A percentile compares a stretch with the other conserved stretches of the same genome.
Evolutionary conservation across 2,113 vertebrate genomes (phyloP).

Genomic region (Tinamus guttatus): DNA sequence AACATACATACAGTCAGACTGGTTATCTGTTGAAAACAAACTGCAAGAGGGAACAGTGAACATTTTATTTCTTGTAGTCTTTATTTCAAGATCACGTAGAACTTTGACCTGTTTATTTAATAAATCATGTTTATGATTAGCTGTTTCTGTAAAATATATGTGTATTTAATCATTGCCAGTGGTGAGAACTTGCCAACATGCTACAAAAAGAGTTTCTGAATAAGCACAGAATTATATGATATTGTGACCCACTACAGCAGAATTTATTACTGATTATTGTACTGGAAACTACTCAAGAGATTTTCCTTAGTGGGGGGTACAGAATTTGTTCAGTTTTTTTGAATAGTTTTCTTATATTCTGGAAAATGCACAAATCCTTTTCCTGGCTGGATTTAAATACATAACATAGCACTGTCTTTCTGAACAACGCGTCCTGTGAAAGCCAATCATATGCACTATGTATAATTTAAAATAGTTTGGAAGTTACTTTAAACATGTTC

Average conservation of each 20-base stretch:
- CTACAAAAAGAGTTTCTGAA: not conserved
- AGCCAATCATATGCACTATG: not conserved
- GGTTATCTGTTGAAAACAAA: not conserved
- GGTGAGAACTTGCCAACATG: not conserved
- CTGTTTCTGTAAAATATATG: not conserved
- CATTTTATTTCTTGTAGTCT: not conserved
- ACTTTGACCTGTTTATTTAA: not conserved
- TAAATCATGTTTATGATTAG: not conserved
- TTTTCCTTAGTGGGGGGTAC: not conserved
- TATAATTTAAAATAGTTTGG: not conserved
- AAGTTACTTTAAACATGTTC: not conserved
- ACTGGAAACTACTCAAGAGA: not conserved
- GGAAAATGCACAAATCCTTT: not conserved
- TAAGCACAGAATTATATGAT: not conserved
- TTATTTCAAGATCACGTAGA: not conserved
- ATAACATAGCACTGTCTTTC: not conserved
- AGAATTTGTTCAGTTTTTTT: not conserved
- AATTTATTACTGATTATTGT: not conserved
- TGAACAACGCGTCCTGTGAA: not conserved
- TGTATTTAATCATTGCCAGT: not conserved
- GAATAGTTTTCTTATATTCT: not conserved
- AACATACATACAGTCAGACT: not conserved
- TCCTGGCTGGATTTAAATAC: not conserved
- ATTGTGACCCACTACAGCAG: not conserved
- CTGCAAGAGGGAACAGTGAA: not conserved